These are phyloP conservation scores for Notarius quadriscutis DNA, from an alignment of 2,113 vertebrate genomes.

Conservation along the genomic window DNA sequence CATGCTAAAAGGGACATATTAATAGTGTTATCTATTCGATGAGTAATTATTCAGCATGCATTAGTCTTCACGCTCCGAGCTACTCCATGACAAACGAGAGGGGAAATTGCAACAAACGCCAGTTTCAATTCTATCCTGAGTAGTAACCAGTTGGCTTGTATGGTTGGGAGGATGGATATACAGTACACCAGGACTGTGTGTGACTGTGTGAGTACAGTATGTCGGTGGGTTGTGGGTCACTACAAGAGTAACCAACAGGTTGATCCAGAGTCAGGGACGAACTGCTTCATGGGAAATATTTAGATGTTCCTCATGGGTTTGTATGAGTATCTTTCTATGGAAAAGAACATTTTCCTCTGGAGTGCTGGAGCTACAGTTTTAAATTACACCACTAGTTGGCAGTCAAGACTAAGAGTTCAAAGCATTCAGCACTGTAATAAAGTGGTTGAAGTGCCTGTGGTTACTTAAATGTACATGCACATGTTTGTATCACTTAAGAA, in stretches of 20 bases:
- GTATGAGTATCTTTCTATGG: neutral
- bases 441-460: neutral
- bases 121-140: slow-evolving; percentile 24
- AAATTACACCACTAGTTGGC: slow-evolving; percentile 50
- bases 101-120: slow-evolving; percentile 24
- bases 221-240: neutral
- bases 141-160: slow-evolving; percentile 21
- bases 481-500: neutral
- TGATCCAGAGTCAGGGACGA: slow-evolving; percentile 17
- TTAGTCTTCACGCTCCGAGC: slow-evolving; percentile 38
- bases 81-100: slow-evolving; percentile 43
- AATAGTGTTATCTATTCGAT: slow-evolving; percentile 44
- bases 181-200: neutral
- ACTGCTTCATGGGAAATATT: neutral
- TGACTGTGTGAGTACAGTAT: neutral
- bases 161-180: neutral
- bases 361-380: neutral
- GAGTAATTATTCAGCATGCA: slow-evolving; percentile 49
- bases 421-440: neutral
- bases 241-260: neutral
- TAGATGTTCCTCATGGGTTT: slow-evolving; percentile 7
- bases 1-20: slow-evolving; percentile 46
- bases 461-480: slow-evolving; percentile 23
- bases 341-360: neutral
- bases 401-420: slow-evolving; percentile 49